Conservation (phyloP, 2,113 vertebrate species). For the Sorex fumeus region DNA sequence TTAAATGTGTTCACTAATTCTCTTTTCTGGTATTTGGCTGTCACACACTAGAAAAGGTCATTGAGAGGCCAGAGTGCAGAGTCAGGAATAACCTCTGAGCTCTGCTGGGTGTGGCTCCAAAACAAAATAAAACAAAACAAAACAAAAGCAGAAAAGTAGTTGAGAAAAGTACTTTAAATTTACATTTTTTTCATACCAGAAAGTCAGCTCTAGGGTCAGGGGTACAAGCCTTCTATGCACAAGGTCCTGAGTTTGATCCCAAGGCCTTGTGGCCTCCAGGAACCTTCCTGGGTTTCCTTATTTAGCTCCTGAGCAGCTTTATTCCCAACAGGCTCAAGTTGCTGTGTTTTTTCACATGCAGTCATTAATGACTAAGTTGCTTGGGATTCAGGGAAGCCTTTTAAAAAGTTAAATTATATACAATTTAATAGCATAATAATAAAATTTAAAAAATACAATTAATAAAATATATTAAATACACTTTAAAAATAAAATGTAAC, state of each 20-base stretch:
- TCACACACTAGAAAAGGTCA: neutral
- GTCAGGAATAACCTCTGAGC: too few relatives aligned
- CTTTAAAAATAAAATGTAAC: neutral
- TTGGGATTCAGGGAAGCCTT: neutral
- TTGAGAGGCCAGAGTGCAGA: too few relatives aligned
- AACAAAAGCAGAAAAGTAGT: too few relatives aligned
- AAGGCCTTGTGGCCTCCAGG: neutral
- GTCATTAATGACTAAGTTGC: neutral
- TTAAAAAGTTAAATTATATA: neutral
- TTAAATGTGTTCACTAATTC: neutral
- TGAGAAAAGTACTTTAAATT: too few relatives aligned
- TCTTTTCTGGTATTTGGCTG: neutral
- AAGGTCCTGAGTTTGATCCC: too few relatives aligned
- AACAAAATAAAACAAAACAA: too few relatives aligned
- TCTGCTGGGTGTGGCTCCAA: too few relatives aligned
- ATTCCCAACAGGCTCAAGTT: neutral
- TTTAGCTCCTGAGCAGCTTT: rapidly evolving
- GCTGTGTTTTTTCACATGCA: neutral
- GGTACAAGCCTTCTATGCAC: too few relatives aligned
- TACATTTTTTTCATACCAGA: too few relatives aligned
- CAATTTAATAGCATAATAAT: neutral
- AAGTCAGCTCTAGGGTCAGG: too few relatives aligned
- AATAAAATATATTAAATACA: neutral
- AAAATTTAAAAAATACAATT: neutral
- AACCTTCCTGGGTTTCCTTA: neutral